These are phyloP conservation scores for Colletes collaris DNA, from an alignment of 2,888 invertebrate species.

Conservation along the genomic window DNA sequence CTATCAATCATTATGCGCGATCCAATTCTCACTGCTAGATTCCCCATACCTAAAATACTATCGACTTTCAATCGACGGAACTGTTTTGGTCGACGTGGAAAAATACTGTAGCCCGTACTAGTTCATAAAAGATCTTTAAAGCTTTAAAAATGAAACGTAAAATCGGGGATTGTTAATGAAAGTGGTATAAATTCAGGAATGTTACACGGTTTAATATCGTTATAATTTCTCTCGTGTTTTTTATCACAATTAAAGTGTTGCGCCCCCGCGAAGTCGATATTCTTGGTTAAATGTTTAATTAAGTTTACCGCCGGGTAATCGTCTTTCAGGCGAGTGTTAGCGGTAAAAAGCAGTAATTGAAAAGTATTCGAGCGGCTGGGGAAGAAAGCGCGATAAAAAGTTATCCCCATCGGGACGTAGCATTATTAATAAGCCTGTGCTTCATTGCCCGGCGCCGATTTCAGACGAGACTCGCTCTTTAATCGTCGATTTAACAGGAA, in stretches of 20 bases:
- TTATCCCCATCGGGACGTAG: conserved; percentile 29
- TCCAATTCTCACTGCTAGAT: neutral
- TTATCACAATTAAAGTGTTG: too few relatives aligned
- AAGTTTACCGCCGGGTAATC: neutral
- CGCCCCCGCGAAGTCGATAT: too few relatives aligned
- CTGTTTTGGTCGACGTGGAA: too few relatives aligned
- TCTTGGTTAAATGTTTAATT: too few relatives aligned
- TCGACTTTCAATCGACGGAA: neutral
- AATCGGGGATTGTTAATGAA: too few relatives aligned
- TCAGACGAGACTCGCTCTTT: conserved; percentile 27
- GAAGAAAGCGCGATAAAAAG: conserved; percentile 60
- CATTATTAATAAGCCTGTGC: conserved; percentile 58
- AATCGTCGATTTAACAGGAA: conserved; percentile 53
- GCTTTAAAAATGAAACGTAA: too few relatives aligned
- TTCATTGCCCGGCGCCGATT: conserved; percentile 36
- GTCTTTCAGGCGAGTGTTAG: neutral
- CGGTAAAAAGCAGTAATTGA: conserved; percentile 43
- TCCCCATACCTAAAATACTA: neutral
- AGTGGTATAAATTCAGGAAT: too few relatives aligned
- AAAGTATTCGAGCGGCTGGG: conserved; percentile 22
- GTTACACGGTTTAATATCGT: too few relatives aligned
- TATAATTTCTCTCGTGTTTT: too few relatives aligned
- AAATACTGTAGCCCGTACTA: too few relatives aligned
- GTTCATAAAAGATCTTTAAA: too few relatives aligned
- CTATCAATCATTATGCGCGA: neutral